These are phyloP conservation scores for Pissodes strobi DNA, from an alignment of 1,140 invertebrate genomes.

Conservation along the genomic window DNA sequence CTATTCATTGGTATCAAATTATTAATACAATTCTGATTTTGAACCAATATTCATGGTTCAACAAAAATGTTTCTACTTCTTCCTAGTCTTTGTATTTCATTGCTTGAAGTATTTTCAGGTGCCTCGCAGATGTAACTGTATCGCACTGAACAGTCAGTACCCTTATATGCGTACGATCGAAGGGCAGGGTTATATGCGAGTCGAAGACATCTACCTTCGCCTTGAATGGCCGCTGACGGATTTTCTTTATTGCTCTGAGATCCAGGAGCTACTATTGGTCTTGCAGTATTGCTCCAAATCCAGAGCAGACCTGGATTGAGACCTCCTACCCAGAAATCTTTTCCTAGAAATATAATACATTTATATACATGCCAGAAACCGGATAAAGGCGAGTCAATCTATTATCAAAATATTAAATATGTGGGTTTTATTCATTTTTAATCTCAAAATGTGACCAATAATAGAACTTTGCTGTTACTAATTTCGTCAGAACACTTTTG, in stretches of 20 bases:
- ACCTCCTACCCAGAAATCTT: constrained; percentile 80
- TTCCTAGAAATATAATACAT: constrained; percentile 56
- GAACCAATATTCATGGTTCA: too few species aligned
- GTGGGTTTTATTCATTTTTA: too few species aligned
- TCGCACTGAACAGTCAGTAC: constrained; percentile 70
- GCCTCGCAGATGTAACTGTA: constrained; percentile 74
- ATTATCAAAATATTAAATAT: too few species aligned
- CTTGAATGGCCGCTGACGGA: constrained; percentile 55
- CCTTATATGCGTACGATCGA: constrained; percentile 69
- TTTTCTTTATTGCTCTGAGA: constrained; percentile 51
- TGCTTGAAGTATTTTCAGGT: constrained; percentile 68
- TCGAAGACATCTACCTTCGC: constrained; percentile 64
- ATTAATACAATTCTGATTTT: background rate
- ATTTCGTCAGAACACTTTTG: too few species aligned
- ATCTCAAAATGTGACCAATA: too few species aligned
- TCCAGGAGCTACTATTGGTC: constrained; percentile 63
- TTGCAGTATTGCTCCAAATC: constrained; percentile 82
- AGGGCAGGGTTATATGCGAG: constrained; percentile 65
- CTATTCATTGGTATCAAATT: too few species aligned
- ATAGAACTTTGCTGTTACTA: too few species aligned
- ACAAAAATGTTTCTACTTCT: constrained; percentile 46
- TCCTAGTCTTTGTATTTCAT: constrained; percentile 67
- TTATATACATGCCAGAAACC: too few species aligned
- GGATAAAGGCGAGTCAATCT: too few species aligned
- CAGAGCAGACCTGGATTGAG: constrained; percentile 81